phyloP scores from a whole-genome alignment of 2,888 invertebrate species.

The Epsilonema sp. region DNA sequence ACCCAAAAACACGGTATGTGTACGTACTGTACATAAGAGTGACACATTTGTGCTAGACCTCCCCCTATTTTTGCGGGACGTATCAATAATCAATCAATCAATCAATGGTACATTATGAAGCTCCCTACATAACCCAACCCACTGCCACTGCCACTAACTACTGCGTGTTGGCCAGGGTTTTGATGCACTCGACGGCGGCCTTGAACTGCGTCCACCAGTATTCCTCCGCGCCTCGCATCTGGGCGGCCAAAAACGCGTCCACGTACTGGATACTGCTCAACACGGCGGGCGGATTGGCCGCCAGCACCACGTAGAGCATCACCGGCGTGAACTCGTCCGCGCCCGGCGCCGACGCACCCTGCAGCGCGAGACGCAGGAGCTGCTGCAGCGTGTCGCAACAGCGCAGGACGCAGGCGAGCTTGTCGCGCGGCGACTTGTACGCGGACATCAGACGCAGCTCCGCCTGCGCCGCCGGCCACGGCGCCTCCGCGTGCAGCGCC shows the following conservation, averaged over 20 bases:
- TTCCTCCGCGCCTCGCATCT: conserved; percentile 65
- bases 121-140: neutral
- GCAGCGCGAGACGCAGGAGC: conserved; percentile 54
- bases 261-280: conserved; percentile 90
- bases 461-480: conserved; percentile 83
- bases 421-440: conserved; percentile 41
- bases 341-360: conserved; percentile 40
- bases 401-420: conserved; percentile 37
- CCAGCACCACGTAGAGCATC: conserved; percentile 50
- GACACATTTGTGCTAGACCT: too few species aligned
- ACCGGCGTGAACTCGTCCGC: conserved; percentile 87
- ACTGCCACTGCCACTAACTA: too few species aligned
- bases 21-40: too few species aligned
- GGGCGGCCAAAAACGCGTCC: conserved; percentile 64
- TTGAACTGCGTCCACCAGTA: conserved; percentile 99
- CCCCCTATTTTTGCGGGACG: too few species aligned
- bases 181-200: conserved; percentile 87
- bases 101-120: too few species aligned
- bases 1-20: too few species aligned
- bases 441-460: conserved; percentile 68
- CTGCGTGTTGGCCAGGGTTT: conserved; percentile 82
- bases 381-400: conserved; percentile 86
- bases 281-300: conserved; percentile 77
- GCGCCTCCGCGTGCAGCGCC: conserved; percentile 67
- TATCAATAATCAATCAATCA: too few species aligned